phyloP scores from a whole-genome alignment of 2,797 vertebrate genomes.

The Diglossa cyanea region DNA sequence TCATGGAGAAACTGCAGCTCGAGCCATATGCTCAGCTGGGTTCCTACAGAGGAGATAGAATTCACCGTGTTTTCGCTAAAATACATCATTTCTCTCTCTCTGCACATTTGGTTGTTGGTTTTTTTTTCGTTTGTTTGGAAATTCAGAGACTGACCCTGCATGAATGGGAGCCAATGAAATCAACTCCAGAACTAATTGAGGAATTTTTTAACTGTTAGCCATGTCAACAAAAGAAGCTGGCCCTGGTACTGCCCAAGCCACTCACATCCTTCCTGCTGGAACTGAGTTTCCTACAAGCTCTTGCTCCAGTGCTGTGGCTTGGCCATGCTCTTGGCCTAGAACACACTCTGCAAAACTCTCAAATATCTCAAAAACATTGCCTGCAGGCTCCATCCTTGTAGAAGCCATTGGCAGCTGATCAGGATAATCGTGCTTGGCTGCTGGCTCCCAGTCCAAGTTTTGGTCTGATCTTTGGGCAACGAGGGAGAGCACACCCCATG shows the following conservation, averaged over 20 bases:
- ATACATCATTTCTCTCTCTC: neutral
- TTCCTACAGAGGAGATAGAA: neutral
- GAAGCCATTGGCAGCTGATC: neutral
- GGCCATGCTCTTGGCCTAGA: accelerated
- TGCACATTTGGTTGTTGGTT: neutral
- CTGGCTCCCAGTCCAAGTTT: neutral
- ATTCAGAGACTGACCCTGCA: neutral
- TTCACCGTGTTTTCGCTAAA: neutral
- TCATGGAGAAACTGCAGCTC: neutral
- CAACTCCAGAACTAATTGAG: neutral
- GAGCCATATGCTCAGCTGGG: slow-evolving; percentile 52
- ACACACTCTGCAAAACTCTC: neutral
- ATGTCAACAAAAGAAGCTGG: neutral
- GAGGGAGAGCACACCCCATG: accelerated
- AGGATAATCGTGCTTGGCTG: accelerated
- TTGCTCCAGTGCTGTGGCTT: neutral
- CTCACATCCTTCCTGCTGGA: neutral
- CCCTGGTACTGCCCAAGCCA: neutral
- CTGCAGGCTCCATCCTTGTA: neutral
- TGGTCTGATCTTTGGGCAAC: neutral
- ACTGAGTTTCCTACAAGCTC: neutral
- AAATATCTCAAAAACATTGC: neutral
- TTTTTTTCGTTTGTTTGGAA: neutral
- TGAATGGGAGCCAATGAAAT: neutral
- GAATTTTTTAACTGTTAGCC: neutral